Conservation (phyloP, 2,888 invertebrate species). For the Poecilus cupreus region DNA sequence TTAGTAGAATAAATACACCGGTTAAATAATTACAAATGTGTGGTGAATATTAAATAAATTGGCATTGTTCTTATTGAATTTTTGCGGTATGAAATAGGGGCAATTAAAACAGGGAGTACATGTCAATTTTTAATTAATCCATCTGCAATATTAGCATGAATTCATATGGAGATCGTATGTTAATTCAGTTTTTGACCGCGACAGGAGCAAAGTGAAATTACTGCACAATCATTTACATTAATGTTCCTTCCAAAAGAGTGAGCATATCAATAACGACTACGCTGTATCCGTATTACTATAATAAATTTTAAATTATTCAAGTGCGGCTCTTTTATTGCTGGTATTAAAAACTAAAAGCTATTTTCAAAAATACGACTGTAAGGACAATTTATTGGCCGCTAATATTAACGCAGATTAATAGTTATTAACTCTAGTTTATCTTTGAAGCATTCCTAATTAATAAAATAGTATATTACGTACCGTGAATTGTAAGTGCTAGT, state of each 20-base stretch:
- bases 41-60: too few species aligned
- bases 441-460: too few species aligned
- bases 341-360: neutral
- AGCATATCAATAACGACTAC: neutral
- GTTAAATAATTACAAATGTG: too few species aligned
- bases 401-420: too few species aligned
- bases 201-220: neutral
- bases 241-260: constrained; percentile 19
- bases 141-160: constrained; percentile 24
- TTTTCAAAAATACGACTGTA: too few species aligned
- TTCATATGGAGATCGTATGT: constrained; percentile 15
- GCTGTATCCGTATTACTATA: neutral
- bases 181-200: constrained; percentile 19
- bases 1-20: too few species aligned
- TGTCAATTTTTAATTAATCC: constrained; percentile 19
- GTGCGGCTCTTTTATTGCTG: neutral
- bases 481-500: too few species aligned
- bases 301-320: neutral
- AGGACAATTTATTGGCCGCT: too few species aligned
- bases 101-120: neutral
- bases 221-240: constrained; percentile 8
- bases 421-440: too few species aligned
- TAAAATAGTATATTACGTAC: too few species aligned
- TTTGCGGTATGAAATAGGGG: too few species aligned
- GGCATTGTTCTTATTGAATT: too few species aligned